A percentile compares a stretch with the other conserved stretches of the same genome.
These are phyloP conservation scores for Bostrychus sinensis DNA, from an alignment of 2,113 vertebrate genomes.

Conservation along the genomic window DNA sequence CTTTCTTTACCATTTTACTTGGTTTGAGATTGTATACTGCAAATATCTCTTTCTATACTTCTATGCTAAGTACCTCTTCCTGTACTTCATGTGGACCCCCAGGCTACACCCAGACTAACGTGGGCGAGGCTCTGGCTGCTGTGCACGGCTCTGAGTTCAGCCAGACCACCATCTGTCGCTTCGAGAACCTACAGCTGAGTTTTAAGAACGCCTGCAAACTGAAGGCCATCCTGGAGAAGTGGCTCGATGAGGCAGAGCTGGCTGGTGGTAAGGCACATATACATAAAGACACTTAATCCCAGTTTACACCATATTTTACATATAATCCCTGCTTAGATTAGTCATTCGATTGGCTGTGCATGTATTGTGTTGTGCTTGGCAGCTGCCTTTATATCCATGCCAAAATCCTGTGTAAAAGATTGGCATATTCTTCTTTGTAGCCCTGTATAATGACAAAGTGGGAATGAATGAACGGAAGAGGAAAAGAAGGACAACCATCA, in stretches of 20 bases:
- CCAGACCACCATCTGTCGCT: conserved; percentile 97
- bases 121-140: conserved; percentile 94
- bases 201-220: conserved; percentile 98
- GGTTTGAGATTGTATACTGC: no score
- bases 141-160: conserved; percentile 98
- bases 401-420: neutral
- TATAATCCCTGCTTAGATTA: neutral
- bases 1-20: no score
- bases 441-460: conserved; percentile 93
- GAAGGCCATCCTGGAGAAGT: conserved; percentile 94
- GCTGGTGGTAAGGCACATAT: conserved; percentile 86
- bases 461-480: conserved; percentile 94
- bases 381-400: neutral
- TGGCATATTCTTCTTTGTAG: conserved; percentile 66
- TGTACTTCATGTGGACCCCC: conserved; percentile 31
- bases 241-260: conserved; percentile 97
- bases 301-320: conserved; percentile 15
- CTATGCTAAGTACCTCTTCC: conserved; percentile 18
- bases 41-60: no score
- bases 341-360: neutral
- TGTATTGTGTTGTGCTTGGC: neutral
- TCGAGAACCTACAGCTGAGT: conserved; percentile 97
- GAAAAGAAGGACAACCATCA: conserved; percentile 96
- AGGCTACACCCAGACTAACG: conserved; percentile 99
- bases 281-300: conserved; percentile 1